Conservation (phyloP, 2,888 invertebrate species). For the Periphyllus acericola region DNA sequence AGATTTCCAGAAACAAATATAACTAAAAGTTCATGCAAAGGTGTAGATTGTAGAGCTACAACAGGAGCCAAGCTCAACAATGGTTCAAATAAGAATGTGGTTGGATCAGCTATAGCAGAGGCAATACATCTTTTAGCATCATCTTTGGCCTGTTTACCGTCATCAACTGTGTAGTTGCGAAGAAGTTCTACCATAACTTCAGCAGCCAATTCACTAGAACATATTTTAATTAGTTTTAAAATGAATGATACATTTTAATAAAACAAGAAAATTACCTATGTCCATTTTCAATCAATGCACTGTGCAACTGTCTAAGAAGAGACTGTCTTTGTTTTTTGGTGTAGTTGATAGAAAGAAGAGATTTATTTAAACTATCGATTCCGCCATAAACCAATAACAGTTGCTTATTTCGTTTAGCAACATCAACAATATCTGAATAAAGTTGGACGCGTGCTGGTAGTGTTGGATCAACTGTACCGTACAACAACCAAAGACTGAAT, state of each 20-base stretch:
- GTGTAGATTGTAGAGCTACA: constrained; percentile 91
- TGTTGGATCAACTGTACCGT: constrained; percentile 87
- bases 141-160: constrained; percentile 94
- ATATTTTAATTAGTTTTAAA: constrained; percentile 56
- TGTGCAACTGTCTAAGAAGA: constrained; percentile 86
- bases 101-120: constrained; percentile 94
- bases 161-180: constrained; percentile 96
- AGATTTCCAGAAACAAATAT: constrained; percentile 96
- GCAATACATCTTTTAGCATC: constrained; percentile 97
- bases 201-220: constrained; percentile 84
- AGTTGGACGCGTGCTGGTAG: constrained; percentile 90
- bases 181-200: constrained; percentile 97
- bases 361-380: constrained; percentile 83
- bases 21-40: constrained; percentile 91
- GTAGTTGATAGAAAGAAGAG: constrained; percentile 82
- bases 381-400: constrained; percentile 86
- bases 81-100: constrained; percentile 94
- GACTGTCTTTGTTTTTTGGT: constrained; percentile 92
- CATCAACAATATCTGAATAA: constrained; percentile 89
- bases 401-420: constrained; percentile 88
- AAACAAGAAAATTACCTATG: constrained; percentile 73
- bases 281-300: constrained; percentile 86
- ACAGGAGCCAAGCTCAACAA: constrained; percentile 93
- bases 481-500: constrained; percentile 87
- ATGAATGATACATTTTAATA: not conserved